Evolutionary conservation across 2,113 vertebrate genomes (phyloP).

Genomic region (Callionymus lyra): DNA sequence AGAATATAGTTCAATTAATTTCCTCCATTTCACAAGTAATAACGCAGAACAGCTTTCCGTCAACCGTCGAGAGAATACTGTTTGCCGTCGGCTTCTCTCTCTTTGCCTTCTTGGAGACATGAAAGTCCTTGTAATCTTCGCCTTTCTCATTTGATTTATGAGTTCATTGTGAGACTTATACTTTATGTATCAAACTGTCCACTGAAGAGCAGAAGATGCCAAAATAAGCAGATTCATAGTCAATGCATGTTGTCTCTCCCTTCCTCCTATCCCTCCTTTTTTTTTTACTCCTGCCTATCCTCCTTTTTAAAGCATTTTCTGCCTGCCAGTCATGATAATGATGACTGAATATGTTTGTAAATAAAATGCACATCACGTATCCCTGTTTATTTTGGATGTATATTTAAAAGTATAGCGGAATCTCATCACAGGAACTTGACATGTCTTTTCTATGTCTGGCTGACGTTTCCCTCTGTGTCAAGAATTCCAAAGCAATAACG

Average conservation of each 20-base stretch:
- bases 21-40: slow-evolving; percentile 65
- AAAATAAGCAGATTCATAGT: slow-evolving; percentile 10
- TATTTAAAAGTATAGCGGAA: slow-evolving; percentile 25
- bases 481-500: slow-evolving; percentile 12
- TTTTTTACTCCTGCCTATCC: too few relatives aligned
- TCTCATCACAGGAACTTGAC: slow-evolving; percentile 21
- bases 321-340: slow-evolving; percentile 24
- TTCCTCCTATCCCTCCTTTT: slow-evolving; percentile 2
- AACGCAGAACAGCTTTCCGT: slow-evolving; percentile 49
- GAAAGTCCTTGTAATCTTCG: slow-evolving; percentile 36
- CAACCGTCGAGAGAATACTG: slow-evolving; percentile 24
- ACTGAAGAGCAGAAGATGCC: slow-evolving; percentile 13
- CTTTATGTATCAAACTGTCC: slow-evolving; percentile 42
- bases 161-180: slow-evolving; percentile 18
- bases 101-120: slow-evolving; percentile 24
- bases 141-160: slow-evolving; percentile 46
- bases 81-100: slow-evolving; percentile 21
- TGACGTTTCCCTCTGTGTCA: slow-evolving; percentile 27
- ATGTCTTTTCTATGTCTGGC: slow-evolving; percentile 28
- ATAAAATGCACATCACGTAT: slow-evolving; percentile 9
- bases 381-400: slow-evolving; percentile 26
- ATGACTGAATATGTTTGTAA: slow-evolving; percentile 23
- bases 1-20: slow-evolving; percentile 70
- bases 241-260: background rate
- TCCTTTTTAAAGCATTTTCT: slow-evolving; percentile 14